phyloP scores from a whole-genome alignment of 1,140 invertebrate genomes.

The Rhagoletis pomonella region DNA sequence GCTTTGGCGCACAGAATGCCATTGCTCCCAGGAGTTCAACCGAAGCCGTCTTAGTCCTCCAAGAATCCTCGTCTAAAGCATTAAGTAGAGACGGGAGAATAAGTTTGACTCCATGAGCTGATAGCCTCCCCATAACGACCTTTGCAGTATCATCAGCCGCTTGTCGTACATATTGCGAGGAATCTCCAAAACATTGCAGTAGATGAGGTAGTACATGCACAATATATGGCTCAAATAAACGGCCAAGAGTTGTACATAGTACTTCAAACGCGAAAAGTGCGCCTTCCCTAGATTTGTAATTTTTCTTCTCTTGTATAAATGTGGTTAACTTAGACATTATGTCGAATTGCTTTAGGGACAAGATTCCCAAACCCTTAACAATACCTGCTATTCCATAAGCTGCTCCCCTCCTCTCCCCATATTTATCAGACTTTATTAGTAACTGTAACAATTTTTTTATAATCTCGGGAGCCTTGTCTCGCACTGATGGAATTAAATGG shows the following conservation, averaged over 20 bases:
- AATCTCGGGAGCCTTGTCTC: conserved; percentile 90
- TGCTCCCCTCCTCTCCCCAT: conserved; percentile 91
- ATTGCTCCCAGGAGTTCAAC: conserved; percentile 97
- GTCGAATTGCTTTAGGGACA: conserved; percentile 95
- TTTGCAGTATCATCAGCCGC: conserved; percentile 96
- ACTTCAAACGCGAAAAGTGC: conserved; percentile 98
- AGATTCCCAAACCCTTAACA: conserved; percentile 96
- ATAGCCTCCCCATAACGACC: conserved; percentile 97
- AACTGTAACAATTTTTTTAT: conserved; percentile 92
- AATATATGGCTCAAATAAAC: conserved; percentile 98
- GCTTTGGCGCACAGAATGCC: conserved; percentile 99
- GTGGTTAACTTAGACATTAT: conserved; percentile 96
- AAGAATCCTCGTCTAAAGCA: conserved; percentile 97
- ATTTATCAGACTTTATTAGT: conserved; percentile 94
- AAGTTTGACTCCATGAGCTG: conserved; percentile 97
- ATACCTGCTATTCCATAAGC: conserved; percentile 92
- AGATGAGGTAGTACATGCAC: conserved; percentile 97
- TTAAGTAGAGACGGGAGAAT: conserved; percentile 93
- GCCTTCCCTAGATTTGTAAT: conserved; percentile 94
- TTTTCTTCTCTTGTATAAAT: conserved; percentile 98
- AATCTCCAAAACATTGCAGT: conserved; percentile 96
- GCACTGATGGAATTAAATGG: conserved; percentile 92
- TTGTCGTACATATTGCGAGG: conserved; percentile 91
- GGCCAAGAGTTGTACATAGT: conserved; percentile 94
- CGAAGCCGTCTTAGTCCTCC: conserved; percentile 98